A percentile compares a stretch with the other conserved stretches of the same genome.
These are phyloP conservation scores for Pangasius larnaudii DNA, from an alignment of 2,797 vertebrate genomes.

Conservation along the genomic window DNA sequence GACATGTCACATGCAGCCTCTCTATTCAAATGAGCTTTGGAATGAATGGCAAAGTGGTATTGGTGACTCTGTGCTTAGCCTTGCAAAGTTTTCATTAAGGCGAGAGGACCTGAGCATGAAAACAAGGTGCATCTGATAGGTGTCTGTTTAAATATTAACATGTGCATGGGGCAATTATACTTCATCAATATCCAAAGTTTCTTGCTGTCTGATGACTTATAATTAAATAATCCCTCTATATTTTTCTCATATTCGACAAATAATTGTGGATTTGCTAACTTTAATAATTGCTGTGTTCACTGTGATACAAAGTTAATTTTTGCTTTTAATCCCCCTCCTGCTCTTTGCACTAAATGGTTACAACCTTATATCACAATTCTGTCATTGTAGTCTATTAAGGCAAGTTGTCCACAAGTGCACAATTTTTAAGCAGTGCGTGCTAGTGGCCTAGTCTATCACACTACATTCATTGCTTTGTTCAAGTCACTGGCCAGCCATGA, in stretches of 20 bases:
- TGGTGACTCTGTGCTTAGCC: constrained; percentile 64
- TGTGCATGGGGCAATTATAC: constrained; percentile 73
- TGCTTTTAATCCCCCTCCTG: background rate
- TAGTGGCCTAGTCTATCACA: constrained; percentile 40
- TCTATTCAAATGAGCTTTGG: constrained; percentile 72
- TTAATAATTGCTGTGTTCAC: constrained; percentile 36
- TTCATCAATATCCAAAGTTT: constrained; percentile 77
- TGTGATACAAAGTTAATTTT: background rate
- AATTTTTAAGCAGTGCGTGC: constrained; percentile 44
- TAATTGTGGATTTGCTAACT: constrained; percentile 49
- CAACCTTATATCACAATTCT: background rate
- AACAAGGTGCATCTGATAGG: constrained; percentile 77
- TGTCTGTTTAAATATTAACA: constrained; percentile 81
- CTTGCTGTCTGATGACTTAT: constrained; percentile 63
- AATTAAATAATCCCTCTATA: constrained; percentile 64
- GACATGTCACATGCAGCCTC: constrained; percentile 71
- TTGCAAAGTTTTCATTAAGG: constrained; percentile 78
- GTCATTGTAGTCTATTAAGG: constrained; percentile 33
- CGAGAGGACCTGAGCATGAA: constrained; percentile 67
- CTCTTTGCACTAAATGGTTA: background rate
- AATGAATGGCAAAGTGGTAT: constrained; percentile 66
- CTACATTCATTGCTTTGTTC: constrained; percentile 46
- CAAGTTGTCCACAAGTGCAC: constrained; percentile 12
- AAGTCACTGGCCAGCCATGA: constrained; percentile 62
- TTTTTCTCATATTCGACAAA: constrained; percentile 43